Evolutionary conservation across 2,888 invertebrate genomes (phyloP), one percentile per base, ranked within the genome.

Genomic region (Spatulosminthurus flaviceps): DNA sequence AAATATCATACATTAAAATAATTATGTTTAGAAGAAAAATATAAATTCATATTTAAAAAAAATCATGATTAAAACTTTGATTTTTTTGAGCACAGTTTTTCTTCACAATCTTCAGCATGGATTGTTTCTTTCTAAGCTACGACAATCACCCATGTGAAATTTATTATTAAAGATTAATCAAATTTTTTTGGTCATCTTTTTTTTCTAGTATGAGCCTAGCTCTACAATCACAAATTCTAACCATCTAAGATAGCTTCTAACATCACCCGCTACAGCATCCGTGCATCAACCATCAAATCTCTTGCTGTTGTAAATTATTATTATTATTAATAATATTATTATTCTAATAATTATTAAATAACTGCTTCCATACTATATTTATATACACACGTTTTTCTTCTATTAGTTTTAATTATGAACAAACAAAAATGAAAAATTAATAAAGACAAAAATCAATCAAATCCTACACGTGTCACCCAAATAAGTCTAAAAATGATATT

Each of bases 211-310:
- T 51, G 51, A 51, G 66, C 76, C 76, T 76, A 76, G 76, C 76
- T 76, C 76, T 76, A 76, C 66, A 67, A 34, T 66, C 76, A 76
- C 76, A 76, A 76, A 34, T 75, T 76, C 76, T 76, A 76, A 64
- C 67, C 42, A 76, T 66, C 76, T 76, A 76, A 76, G 26, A 42
- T 67, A 76, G 76, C 76, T 76, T 76, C 76, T 76, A 76, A 67
- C 42, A 76, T 41, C 70, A 70, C 29, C 43, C 76, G 64, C 67
- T 42, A 67, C 76, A 76, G 76, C 76, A 67, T 76, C 76, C 76
- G 76, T 76, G 76, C 76, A 76, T 64, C 34, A 42, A 72, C 72
- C 64, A 75, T 75, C 75, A 75, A 75, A 60, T 61, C 41, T 74
- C 29, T 43, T 42, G 72, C 64, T 60, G 28, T 43, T n/a, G n/a